These are phyloP conservation scores for Megalurothrips usitatus DNA, from an alignment of 2,888 invertebrate genomes.

Conservation along the genomic window DNA sequence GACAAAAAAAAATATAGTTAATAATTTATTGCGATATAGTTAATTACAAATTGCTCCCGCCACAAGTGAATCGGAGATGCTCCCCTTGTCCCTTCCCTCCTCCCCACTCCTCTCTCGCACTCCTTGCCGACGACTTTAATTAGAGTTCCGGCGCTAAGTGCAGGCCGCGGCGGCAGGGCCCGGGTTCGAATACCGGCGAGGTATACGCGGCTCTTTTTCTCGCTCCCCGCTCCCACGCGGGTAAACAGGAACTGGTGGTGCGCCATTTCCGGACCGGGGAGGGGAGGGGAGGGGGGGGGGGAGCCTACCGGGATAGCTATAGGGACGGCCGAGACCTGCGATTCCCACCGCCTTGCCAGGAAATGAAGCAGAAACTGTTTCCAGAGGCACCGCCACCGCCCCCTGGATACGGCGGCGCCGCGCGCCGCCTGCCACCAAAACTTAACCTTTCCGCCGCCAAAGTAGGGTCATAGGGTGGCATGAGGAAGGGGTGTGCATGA, in stretches of 20 bases:
- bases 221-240: neutral
- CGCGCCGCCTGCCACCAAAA: too few species aligned
- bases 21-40: conserved; percentile 23
- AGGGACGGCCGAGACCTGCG: neutral
- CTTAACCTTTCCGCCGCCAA: too few species aligned
- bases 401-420: neutral
- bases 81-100: too few species aligned
- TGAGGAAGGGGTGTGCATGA: too few species aligned
- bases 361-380: conserved; percentile 25
- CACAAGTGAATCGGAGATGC: too few species aligned
- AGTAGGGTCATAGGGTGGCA: too few species aligned
- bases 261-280: too few species aligned
- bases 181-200: too few species aligned
- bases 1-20: neutral
- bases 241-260: neutral
- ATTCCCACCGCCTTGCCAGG: conserved; percentile 25
- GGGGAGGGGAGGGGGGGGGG: too few species aligned
- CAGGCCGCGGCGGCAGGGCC: neutral
- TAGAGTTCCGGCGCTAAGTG: conserved; percentile 22
- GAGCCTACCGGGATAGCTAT: too few species aligned
- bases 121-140: conserved; percentile 17
- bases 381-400: neutral
- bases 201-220: too few species aligned
- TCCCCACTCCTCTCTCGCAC: too few species aligned
- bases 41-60: neutral